Conservation (phyloP, 2,797 vertebrate species). For the Protosalanx chinensis region DNA sequence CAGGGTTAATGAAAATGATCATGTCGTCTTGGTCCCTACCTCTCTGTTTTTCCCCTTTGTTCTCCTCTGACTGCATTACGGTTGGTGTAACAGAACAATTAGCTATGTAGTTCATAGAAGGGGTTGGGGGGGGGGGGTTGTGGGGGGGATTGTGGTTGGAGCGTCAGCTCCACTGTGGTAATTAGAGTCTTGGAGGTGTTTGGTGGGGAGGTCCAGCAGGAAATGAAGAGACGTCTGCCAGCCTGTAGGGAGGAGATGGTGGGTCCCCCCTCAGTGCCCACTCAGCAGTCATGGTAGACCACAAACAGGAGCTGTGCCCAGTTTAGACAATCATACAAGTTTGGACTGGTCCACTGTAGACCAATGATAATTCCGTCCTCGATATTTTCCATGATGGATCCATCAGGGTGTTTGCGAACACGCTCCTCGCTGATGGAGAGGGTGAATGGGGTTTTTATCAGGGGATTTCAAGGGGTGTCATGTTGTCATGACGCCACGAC, state of each 20-base stretch:
- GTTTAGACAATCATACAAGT: conserved; percentile 89
- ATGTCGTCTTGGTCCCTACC: conserved; percentile 72
- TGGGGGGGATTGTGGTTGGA: conserved; percentile 43
- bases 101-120: conserved; percentile 68
- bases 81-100: conserved; percentile 86
- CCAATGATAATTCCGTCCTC: conserved; percentile 83
- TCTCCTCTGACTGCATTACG: conserved; percentile 67
- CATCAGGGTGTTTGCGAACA: conserved; percentile 58
- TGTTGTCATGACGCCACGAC: conserved; percentile 19
- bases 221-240: conserved; percentile 84
- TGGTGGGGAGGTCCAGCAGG: conserved; percentile 85
- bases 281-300: conserved; percentile 80
- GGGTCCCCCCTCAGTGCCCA: conserved; percentile 32
- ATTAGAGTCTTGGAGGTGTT: conserved; percentile 88
- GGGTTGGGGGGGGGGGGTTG: conserved; percentile 64
- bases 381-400: conserved; percentile 82
- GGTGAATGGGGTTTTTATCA: conserved; percentile 71
- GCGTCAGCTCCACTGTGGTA: conserved; percentile 69
- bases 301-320: conserved; percentile 89
- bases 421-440: conserved; percentile 54
- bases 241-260: conserved; percentile 79
- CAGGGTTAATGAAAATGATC: conserved; percentile 78
- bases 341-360: conserved; percentile 88
- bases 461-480: conserved; percentile 13
- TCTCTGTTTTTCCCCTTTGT: conserved; percentile 66